Evolutionary conservation across 2,113 vertebrate species (phyloP), one percentile per base, ranked within the genome.

Genomic region (Sarotherodon lohbergeri): DNA sequence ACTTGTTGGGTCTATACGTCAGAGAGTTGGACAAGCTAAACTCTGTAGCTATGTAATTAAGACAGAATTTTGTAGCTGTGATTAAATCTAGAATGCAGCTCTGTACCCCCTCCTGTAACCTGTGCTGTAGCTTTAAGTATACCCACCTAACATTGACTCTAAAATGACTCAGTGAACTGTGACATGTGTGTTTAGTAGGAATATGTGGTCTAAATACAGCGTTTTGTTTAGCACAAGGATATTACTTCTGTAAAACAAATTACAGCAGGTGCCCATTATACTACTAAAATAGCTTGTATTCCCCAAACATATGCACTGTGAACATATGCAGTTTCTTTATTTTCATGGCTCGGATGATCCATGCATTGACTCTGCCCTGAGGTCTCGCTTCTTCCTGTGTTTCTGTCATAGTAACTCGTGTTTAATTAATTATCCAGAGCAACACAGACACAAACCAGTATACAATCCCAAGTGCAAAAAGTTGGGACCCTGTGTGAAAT

Each of bases 401-500:
- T 46, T 73, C 66, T 43, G 66, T 71, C 9, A 48, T 9, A 73
- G 41, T 11, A 17, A 48, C 22, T 29, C 0, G 3, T 24, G n/a
- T 24, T 46, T 46, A 17, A 27, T 22, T 41, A 41, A 27, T 4
- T 48, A 76, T 48, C 41, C 41, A 29, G 66, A 46, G 66, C 66
- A 16, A 73, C 13, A 27, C 8, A 46, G 41, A 48, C 22, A 76
- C 41, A 76, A 66, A 36, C 2, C 41, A 48, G 41, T 17, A 10
- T 43, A 5, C 12, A 14, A 71, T 71, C 39, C 7, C 66, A 43
- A 71, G 39, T 73, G 8, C 5, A 73, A 22, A 43, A 1, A 9
- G 22, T 46, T 46, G 68, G 24, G 8, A 0, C 0, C 22, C 1
- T 46, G 13, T 46, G 39, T 27, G 27, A 73, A 73, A 73, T 17